phyloP scores from a whole-genome alignment of 2,888 invertebrate species.

The Ceramica pisi region DNA sequence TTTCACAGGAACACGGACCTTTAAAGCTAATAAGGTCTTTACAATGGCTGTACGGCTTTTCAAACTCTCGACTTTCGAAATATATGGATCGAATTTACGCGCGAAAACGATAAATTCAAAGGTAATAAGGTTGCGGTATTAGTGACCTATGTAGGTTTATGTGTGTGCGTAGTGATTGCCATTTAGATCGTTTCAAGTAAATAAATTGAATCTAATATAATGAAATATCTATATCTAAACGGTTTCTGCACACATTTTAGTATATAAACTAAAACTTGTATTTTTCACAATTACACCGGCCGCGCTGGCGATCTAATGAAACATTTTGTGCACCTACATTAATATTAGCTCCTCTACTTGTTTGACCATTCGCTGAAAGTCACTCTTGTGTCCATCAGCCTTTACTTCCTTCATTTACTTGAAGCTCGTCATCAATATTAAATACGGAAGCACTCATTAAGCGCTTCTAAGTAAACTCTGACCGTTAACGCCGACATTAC shows the following conservation, averaged over 20 bases:
- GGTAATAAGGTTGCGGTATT: slow-evolving; percentile 58
- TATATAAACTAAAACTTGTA: slow-evolving; percentile 7
- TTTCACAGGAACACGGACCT: slow-evolving; percentile 77
- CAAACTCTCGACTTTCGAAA: slow-evolving; percentile 66
- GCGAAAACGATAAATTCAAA: slow-evolving; percentile 58
- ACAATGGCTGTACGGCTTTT: slow-evolving; percentile 71
- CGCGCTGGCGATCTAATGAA: not conserved
- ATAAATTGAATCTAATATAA: slow-evolving; percentile 39
- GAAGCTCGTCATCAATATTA: slow-evolving; percentile 40
- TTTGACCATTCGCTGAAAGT: not conserved
- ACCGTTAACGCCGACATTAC: slow-evolving; percentile 54
- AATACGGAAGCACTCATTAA: slow-evolving; percentile 50
- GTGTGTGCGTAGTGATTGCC: slow-evolving; percentile 36
- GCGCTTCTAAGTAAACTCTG: slow-evolving; percentile 44
- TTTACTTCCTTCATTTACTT: slow-evolving; percentile 15
- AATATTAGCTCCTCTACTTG: not conserved
- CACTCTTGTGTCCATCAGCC: not conserved
- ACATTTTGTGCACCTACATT: not conserved
- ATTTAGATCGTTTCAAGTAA: slow-evolving; percentile 40
- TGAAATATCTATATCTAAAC: slow-evolving; percentile 6
- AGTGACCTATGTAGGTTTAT: slow-evolving; percentile 51
- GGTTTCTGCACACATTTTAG: slow-evolving; percentile 6
- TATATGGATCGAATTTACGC: slow-evolving; percentile 66
- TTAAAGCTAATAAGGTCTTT: slow-evolving; percentile 81
- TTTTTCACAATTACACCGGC: slow-evolving; percentile 4